A percentile compares a stretch with the other conserved stretches of the same genome.
phyloP scores from a whole-genome alignment of 2,888 invertebrate genomes.

The Cremastobaeus sp. region DNA sequence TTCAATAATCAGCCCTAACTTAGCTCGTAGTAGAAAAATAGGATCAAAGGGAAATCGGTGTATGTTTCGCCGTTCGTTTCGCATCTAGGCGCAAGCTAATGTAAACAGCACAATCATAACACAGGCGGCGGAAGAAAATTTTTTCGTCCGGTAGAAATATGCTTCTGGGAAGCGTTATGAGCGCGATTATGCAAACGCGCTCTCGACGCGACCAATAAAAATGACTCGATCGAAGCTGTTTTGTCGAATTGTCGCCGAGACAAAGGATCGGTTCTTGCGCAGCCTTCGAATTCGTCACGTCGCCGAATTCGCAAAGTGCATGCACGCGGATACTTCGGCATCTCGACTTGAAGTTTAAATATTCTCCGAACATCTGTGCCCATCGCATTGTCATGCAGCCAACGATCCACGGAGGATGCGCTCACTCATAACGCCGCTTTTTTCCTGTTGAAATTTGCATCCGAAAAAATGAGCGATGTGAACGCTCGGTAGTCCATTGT shows the following conservation, averaged over 20 bases:
- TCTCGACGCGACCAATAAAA: slow-evolving; percentile 7
- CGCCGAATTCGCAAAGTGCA: slow-evolving; percentile 16
- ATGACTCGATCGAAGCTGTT: not conserved
- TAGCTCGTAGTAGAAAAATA: not conserved
- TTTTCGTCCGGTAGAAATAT: slow-evolving; percentile 7
- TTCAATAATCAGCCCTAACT: no score
- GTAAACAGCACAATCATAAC: slow-evolving; percentile 39
- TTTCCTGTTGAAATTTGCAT: slow-evolving; percentile 39
- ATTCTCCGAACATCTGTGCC: slow-evolving; percentile 47
- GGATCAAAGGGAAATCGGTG: slow-evolving; percentile 1
- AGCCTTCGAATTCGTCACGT: slow-evolving; percentile 4
- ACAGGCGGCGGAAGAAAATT: not conserved
- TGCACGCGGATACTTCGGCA: slow-evolving; percentile 23
- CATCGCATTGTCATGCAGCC: slow-evolving; percentile 53
- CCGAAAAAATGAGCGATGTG: slow-evolving; percentile 14
- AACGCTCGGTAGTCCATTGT: slow-evolving; percentile 17
- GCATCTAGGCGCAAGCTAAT: not conserved
- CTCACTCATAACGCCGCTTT: slow-evolving; percentile 40
- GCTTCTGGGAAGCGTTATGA: slow-evolving; percentile 28
- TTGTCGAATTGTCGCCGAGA: slow-evolving; percentile 1
- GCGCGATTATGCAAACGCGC: slow-evolving; percentile 4
- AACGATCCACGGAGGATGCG: slow-evolving; percentile 52
- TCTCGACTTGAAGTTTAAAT: slow-evolving; percentile 27
- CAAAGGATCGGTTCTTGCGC: slow-evolving; percentile 32
- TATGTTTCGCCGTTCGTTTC: slow-evolving; percentile 2